Conservation (phyloP, 1,140 invertebrate species). For the Leptopilina boulardi region DNA sequence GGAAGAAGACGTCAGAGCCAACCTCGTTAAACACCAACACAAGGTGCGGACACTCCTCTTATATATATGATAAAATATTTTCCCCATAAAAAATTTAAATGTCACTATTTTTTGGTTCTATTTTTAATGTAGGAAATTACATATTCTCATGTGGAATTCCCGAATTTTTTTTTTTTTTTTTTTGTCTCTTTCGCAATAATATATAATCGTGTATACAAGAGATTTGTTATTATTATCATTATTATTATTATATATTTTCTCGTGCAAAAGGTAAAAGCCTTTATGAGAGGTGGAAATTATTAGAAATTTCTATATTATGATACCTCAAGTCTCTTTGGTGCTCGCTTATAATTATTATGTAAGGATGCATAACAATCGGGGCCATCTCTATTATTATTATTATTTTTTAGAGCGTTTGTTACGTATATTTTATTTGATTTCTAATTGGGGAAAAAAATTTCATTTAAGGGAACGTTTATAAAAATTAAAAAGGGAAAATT, state of each 20-base stretch:
- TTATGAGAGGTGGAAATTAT: background rate
- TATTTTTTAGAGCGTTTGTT: background rate
- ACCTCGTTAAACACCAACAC: slow-evolving; percentile 90
- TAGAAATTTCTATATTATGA: slow-evolving; percentile 5
- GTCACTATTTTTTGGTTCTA: too few relatives aligned
- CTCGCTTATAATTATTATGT: slow-evolving; percentile 7
- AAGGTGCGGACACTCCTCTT: slow-evolving; percentile 71
- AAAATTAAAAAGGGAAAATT: too few relatives aligned
- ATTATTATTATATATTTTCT: too few relatives aligned
- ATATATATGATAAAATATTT: background rate
- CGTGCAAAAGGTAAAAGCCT: background rate
- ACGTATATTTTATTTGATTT: background rate
- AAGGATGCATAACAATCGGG: background rate
- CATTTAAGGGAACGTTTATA: too few relatives aligned
- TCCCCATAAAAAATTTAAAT: too few relatives aligned
- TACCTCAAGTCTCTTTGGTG: background rate
- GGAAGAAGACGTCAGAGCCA: slow-evolving; percentile 92
- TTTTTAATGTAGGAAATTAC: too few relatives aligned
- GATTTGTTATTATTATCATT: too few relatives aligned
- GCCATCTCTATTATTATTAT: slow-evolving; percentile 4
- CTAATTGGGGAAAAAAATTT: too few relatives aligned
- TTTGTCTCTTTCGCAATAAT: too few relatives aligned
- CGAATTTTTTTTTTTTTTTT: too few relatives aligned
- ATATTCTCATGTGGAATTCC: too few relatives aligned
- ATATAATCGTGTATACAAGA: too few relatives aligned